A percentile compares a stretch with the other conserved stretches of the same genome.
Conservation (phyloP, 2,888 invertebrate species). For the Digitonthophagus gazella region DNA sequence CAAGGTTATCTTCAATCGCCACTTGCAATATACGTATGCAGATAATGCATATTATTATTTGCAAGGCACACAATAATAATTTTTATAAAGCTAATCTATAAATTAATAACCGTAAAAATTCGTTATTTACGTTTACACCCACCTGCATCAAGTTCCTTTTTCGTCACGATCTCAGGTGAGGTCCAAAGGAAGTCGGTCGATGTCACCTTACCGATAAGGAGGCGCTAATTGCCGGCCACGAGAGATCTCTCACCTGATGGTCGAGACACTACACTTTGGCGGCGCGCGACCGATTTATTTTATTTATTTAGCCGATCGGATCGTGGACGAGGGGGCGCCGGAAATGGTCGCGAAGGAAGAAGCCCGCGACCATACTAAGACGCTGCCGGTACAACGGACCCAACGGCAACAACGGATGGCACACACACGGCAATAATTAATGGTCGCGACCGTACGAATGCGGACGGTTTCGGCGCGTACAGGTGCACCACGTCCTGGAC, state of each 20-base stretch:
- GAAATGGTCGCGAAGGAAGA: not conserved
- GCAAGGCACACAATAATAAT: too few relatives aligned
- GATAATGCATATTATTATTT: too few relatives aligned
- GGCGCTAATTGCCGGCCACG: not conserved
- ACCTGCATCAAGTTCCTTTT: not conserved
- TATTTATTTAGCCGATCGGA: too few relatives aligned
- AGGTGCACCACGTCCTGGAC: not conserved
- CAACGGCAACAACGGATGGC: not conserved
- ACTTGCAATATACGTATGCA: not conserved
- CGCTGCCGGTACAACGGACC: not conserved
- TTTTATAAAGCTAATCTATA: too few relatives aligned
- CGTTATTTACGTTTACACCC: too few relatives aligned
- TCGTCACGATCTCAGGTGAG: not conserved
- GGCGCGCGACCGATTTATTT: not conserved
- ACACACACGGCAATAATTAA: not conserved
- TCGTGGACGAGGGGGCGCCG: too few relatives aligned
- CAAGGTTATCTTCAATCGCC: not conserved
- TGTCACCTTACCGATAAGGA: not conserved
- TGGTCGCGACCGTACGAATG: too few relatives aligned
- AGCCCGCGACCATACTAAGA: not conserved
- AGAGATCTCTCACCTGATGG: not conserved
- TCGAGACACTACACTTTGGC: not conserved
- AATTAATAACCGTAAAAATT: too few relatives aligned
- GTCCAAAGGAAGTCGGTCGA: too few relatives aligned
- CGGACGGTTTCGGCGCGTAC: not conserved